A percentile compares a stretch with the other conserved stretches of the same genome.
These are phyloP conservation scores for Fukomys damarensis DNA, from an alignment of 2,113 vertebrate genomes.

Conservation along the genomic window DNA sequence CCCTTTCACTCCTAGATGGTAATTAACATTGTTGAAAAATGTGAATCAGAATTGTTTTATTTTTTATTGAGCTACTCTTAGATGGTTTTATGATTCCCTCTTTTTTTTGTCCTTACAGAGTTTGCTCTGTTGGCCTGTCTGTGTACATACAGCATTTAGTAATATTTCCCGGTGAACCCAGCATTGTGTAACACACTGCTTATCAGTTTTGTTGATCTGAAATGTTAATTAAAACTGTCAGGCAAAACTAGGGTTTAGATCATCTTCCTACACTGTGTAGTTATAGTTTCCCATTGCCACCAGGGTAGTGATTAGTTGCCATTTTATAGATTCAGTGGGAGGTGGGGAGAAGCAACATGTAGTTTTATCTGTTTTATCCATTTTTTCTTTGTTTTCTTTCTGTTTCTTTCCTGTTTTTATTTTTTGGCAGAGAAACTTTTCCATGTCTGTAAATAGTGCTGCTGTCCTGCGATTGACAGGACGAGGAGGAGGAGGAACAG, in stretches of 20 bases:
- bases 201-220: slow-evolving; percentile 6
- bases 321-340: slow-evolving; percentile 12
- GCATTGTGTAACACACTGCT: neutral
- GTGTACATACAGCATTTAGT: neutral
- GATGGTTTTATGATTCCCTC: neutral
- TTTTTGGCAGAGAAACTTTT: slow-evolving; percentile 97
- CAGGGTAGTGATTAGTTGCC: neutral
- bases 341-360: slow-evolving; percentile 9
- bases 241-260: slow-evolving; percentile 33
- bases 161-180: neutral
- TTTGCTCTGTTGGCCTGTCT: neutral
- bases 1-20: neutral
- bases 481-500: slow-evolving; percentile 92
- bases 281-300: neutral
- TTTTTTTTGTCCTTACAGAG: neutral
- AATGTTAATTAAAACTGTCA: slow-evolving; percentile 53
- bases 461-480: slow-evolving; percentile 96
- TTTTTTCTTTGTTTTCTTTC: slow-evolving; percentile 62
- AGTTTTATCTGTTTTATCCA: slow-evolving; percentile 69
- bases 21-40: slow-evolving; percentile 40
- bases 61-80: neutral
- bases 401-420: slow-evolving; percentile 69
- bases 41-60: neutral
- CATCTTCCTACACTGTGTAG: neutral
- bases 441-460: slow-evolving; percentile 99